Conservation (phyloP, 2,797 vertebrate genomes). For the Chaetophractus vellerosus region DNA sequence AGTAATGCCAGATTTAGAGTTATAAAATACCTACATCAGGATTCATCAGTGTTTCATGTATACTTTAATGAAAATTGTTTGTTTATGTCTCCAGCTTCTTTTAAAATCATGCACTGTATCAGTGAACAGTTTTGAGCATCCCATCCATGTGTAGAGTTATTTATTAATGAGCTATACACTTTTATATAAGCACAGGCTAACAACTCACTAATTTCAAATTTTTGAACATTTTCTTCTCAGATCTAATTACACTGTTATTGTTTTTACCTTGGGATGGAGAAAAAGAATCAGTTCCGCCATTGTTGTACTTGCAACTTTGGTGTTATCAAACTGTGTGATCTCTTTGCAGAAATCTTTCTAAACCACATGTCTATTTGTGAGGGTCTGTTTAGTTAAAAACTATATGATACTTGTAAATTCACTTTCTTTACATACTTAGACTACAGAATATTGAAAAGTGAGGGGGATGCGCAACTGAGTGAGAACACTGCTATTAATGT, state of each 20-base stretch:
- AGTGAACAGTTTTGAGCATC: conserved; percentile 4
- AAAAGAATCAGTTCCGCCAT: background rate
- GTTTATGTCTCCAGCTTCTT: background rate
- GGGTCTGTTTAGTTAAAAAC: background rate
- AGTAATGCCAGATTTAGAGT: conserved; percentile 27
- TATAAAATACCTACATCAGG: background rate
- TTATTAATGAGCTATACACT: background rate
- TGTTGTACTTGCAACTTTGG: background rate
- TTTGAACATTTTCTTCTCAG: conserved; percentile 41
- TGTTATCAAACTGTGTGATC: background rate
- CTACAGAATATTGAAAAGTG: background rate
- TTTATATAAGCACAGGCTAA: background rate
- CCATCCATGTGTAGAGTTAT: background rate
- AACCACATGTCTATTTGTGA: background rate
- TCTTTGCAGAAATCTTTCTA: conserved; percentile 43
- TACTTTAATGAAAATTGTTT: background rate
- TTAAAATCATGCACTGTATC: background rate
- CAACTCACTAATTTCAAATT: conserved; percentile 41
- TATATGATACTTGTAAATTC: conserved; percentile 6
- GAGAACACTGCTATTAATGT: background rate
- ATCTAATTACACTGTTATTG: background rate
- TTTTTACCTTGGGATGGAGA: conserved; percentile 17
- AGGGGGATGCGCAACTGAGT: background rate
- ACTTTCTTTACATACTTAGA: conserved; percentile 39
- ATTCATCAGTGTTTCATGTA: background rate